Evolutionary conservation across 2,113 vertebrate species (phyloP), one percentile per base, ranked within the genome.

Genomic region (Engystomops pustulosus): DNA sequence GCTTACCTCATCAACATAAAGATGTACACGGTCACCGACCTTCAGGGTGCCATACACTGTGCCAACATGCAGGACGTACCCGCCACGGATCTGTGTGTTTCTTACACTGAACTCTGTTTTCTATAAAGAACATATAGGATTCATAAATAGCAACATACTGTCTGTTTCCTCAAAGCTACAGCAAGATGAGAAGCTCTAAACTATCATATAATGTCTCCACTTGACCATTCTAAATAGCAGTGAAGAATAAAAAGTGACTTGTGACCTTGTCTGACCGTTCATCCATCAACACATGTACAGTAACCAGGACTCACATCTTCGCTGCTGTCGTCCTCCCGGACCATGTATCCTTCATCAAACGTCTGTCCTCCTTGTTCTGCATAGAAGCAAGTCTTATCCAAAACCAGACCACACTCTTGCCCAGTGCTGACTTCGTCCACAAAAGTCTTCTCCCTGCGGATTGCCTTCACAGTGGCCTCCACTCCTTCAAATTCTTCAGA

Each of bases 351-450:
- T 89, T 97, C 95, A 0, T 99, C 98, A 0, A 93, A 98, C 81
- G 94, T 97, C 95, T 99, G 98, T 2, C 98, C 98, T 0, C 98
- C 98, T 91, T 99, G 98, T 91, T 99, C 98, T 0, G 98, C 98
- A 1, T 99, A 99, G 92, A 99, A 99, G 68, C 96, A 95, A 34
- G 96, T 99, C 87, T 81, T 90, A 90, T 99, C 97, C 85, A 99
- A 95, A 85, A 99, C 87, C 80, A 99, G 93, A 0, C 98, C 98
- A 4, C 97, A 99, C 84, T 98, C 95, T 91, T 99, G 97, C 69
- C 98, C 98, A 0, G 96, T 98, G 85, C 89, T 93, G 23, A 93
- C 98, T 32, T 97, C 95, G 0, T 95, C 92, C 87, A 97, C 95
- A 79, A 99, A 99, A 67, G 80, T 91, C 72, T 96, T 97, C 69